Base-by-base conservation (phyloP, 2,113 vertebrate genomes). In the Barnardius zonarius region DNA sequence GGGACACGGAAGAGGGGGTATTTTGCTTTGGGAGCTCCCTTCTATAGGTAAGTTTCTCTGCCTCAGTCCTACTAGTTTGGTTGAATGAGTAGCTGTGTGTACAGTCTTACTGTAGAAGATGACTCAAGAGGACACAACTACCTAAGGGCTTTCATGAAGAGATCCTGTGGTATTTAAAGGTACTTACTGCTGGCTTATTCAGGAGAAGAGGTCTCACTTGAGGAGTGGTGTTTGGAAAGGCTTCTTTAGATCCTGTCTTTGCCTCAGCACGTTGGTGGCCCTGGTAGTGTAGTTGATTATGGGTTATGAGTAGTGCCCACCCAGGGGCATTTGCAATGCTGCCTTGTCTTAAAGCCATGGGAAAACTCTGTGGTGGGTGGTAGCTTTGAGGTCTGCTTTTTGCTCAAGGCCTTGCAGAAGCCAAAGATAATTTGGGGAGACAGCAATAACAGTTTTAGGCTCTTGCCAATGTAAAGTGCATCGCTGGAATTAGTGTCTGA, bases 41-140 rank as follows among this genome's bases (percentile, higher is more conserved):
- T 83, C 88, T n/a, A 10, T 51, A 22, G 8, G 8, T 28, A 12
- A 3, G 18, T 79, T 79, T 88, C 16, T 79, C 67, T 75, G 37
- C 79, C 63, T 49, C 0, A 0, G 3, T 79, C 19, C 79, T 31
- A 17, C 22, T 59, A 10, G 3, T 17, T 64, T 68, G 18, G 7
- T 22, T 72, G n/a, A 63, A 41, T 31, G 24, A 68, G 80, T 31
- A 88, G 48, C 11, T 79, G 17, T 46, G 31, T 63, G 51, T 19
- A 25, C 41, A 54, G n/a, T 61, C 44, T 79, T 86, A 17, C 35
- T 80, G 25, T 69, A 80, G 67, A 70, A 67, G n/a, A 30, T 43
- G 30, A 39, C 41, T 84, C 77, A 57, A 61, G 28, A 80, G 28
- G 66, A 35, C 25, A 41, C 2, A 6, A 22, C 25, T 31, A 25